Conservation (phyloP, 2,797 vertebrate genomes). For the Orestias chungarensis region DNA sequence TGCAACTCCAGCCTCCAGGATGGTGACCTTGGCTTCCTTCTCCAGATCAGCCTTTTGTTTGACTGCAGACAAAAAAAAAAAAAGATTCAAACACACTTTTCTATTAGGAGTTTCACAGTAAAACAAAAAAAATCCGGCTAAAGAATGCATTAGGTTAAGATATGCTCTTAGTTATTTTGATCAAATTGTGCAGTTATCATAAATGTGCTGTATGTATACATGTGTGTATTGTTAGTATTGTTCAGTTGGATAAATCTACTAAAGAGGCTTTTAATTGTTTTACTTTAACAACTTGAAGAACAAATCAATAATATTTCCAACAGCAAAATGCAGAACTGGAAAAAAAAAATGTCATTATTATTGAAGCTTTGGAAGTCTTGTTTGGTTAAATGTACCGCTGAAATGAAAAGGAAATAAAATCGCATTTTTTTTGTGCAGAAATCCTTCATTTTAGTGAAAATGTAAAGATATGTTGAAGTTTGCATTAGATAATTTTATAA, state of each 20-base stretch:
- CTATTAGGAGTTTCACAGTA: neutral
- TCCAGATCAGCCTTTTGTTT: slow-evolving; percentile 66
- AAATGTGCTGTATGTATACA: slow-evolving; percentile 21
- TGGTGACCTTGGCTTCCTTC: slow-evolving; percentile 81
- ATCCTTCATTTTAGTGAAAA: neutral
- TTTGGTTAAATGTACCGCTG: slow-evolving; percentile 7
- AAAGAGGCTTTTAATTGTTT: slow-evolving; percentile 48
- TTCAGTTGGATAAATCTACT: slow-evolving; percentile 36
- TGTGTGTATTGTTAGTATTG: slow-evolving; percentile 28
- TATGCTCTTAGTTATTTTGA: neutral
- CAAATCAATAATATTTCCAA: slow-evolving; percentile 27
- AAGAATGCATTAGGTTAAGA: neutral
- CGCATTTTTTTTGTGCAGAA: no score
- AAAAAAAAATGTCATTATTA: slow-evolving; percentile 9
- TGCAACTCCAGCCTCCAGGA: slow-evolving; percentile 84
- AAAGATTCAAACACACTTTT: neutral
- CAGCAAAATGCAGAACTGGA: slow-evolving; percentile 3
- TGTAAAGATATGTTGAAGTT: neutral
- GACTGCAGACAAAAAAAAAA: slow-evolving; percentile 42
- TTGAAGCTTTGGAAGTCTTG: neutral
- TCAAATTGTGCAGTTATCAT: neutral
- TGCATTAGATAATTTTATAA: neutral
- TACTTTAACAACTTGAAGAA: slow-evolving; percentile 14
- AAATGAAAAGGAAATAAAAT: neutral
- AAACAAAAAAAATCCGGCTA: neutral